These are phyloP conservation scores for Apodemia hepburni DNA, from an alignment of 2,888 invertebrate genomes.

Conservation along the genomic window DNA sequence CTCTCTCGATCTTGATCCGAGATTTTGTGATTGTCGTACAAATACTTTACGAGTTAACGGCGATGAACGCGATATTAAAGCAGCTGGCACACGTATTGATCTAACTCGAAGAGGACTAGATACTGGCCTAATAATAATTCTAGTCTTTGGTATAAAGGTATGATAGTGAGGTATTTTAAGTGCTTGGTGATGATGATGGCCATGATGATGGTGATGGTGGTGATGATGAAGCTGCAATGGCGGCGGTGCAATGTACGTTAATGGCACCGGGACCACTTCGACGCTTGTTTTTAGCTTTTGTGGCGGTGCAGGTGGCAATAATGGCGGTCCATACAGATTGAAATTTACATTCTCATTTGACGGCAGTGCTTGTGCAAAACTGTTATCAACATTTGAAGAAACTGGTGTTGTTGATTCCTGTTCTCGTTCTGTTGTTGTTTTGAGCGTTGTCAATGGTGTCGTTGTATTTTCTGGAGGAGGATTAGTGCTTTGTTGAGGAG, in stretches of 20 bases:
- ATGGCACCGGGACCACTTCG: conserved; percentile 63
- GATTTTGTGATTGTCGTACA: conserved; percentile 37
- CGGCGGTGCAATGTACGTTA: conserved; percentile 66
- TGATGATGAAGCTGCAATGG: conserved; percentile 46
- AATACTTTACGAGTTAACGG: conserved; percentile 37
- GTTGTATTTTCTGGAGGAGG: conserved; percentile 51
- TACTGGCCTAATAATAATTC: conserved; percentile 57
- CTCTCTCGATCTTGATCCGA: conserved; percentile 44
- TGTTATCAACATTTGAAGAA: conserved; percentile 56
- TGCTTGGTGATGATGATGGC: conserved; percentile 31
- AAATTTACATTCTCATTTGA: conserved; percentile 59
- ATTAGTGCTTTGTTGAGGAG: conserved; percentile 34
- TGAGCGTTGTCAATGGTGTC: conserved; percentile 38
- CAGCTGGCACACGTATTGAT: conserved; percentile 37
- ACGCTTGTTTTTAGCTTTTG: conserved; percentile 62
- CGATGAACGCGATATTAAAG: conserved; percentile 42
- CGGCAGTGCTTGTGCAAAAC: conserved; percentile 56
- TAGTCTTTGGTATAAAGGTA: conserved; percentile 54
- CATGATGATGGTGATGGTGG: conserved; percentile 37
- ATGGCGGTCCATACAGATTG: conserved; percentile 47
- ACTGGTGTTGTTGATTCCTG: conserved; percentile 52
- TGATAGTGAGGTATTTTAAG: conserved; percentile 46
- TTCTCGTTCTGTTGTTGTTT: conserved; percentile 45
- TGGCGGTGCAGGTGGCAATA: conserved; percentile 36
- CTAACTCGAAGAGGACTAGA: conserved; percentile 40